phyloP scores from a whole-genome alignment of 2,797 vertebrate species.

The Sebastes jordani region DNA sequence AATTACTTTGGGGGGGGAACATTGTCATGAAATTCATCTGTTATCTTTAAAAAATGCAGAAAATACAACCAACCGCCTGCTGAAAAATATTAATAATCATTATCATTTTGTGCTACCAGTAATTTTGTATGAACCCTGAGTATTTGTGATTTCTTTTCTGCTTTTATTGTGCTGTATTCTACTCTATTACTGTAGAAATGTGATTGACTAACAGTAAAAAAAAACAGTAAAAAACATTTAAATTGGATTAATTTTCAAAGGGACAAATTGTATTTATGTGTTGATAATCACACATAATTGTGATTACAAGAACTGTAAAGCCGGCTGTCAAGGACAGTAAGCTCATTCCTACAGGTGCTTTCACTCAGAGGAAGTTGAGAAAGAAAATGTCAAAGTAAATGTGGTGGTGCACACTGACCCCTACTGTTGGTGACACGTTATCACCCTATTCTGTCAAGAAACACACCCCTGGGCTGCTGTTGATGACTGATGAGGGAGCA shows the following conservation, averaged over 20 bases:
- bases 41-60: background rate
- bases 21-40: background rate
- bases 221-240: background rate
- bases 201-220: background rate
- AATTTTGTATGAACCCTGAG: background rate
- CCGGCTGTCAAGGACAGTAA: background rate
- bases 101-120: background rate
- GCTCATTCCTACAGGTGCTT: constrained; percentile 47
- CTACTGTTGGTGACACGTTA: constrained; percentile 56
- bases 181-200: background rate
- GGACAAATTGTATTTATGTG: background rate
- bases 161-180: background rate
- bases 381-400: background rate
- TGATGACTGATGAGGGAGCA: background rate
- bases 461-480: background rate
- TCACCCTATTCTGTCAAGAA: background rate
- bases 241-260: background rate
- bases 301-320: background rate
- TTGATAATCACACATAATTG: background rate
- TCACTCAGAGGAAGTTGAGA: background rate
- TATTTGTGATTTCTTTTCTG: background rate
- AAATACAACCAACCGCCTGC: background rate
- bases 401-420: constrained; percentile 64
- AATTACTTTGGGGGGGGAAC: background rate
- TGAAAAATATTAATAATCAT: background rate